Evolutionary conservation across 2,113 vertebrate species (phyloP).

Genomic region (human): DNA sequence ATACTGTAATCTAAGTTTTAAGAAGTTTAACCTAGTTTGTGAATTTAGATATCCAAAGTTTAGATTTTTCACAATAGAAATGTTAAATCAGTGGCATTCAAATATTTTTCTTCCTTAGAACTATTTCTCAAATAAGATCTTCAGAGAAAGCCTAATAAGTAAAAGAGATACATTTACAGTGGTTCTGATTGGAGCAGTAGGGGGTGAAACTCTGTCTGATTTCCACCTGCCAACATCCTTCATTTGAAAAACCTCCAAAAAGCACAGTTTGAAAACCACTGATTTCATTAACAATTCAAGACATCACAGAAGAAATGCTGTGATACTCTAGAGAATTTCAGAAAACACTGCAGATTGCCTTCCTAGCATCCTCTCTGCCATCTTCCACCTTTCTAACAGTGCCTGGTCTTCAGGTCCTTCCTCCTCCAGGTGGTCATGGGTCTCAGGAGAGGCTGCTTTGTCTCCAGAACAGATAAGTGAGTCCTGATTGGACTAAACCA

Average conservation of each 20-base stretch:
- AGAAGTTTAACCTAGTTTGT: neutral
- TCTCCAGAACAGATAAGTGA: neutral
- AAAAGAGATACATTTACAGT: neutral
- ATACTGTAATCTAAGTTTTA: neutral
- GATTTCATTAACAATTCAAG: constrained; percentile 46
- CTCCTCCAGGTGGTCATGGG: neutral
- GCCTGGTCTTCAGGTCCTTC: fast-evolving
- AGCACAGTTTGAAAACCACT: constrained; percentile 10
- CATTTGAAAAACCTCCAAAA: neutral
- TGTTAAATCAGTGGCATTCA: neutral
- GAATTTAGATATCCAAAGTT: neutral
- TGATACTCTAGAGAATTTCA: neutral
- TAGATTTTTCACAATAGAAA: neutral
- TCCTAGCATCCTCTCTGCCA: neutral
- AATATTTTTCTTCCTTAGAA: neutral
- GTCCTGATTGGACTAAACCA: neutral
- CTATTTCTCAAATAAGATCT: neutral
- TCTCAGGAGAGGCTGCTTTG: neutral
- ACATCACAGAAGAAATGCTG: neutral
- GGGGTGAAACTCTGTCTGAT: neutral
- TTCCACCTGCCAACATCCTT: neutral
- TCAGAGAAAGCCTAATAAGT: neutral
- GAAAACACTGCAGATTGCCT: neutral
- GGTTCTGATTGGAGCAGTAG: neutral
- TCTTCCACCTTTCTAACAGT: neutral